Evolutionary conservation across 2,113 vertebrate genomes (phyloP).

Genomic region (Melanocharis versteri): DNA sequence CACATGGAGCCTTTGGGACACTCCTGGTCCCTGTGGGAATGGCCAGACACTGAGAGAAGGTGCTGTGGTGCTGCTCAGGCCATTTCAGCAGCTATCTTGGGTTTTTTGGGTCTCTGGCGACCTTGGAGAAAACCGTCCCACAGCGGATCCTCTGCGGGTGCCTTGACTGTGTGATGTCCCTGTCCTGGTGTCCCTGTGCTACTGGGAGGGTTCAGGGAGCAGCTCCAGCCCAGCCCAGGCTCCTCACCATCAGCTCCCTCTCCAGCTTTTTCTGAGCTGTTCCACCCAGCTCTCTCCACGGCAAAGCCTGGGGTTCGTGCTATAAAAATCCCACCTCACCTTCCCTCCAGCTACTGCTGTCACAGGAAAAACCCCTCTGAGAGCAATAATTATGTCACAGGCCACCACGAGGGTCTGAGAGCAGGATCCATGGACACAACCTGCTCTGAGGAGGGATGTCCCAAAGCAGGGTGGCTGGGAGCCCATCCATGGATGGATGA

Average conservation of each 20-base stretch:
- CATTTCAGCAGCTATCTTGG: neutral
- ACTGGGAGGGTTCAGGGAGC: neutral
- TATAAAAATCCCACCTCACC: neutral
- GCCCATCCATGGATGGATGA: neutral
- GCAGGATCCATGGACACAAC: neutral
- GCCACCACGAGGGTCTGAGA: fast-evolving
- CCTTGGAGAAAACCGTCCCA: neutral
- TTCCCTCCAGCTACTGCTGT: neutral
- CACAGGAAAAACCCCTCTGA: neutral
- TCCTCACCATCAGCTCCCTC: neutral
- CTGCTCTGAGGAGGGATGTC: neutral
- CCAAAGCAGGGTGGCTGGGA: neutral
- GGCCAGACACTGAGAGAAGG: neutral
- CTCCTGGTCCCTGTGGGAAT: neutral
- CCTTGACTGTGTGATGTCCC: neutral
- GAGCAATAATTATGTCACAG: neutral
- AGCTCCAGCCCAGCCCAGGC: neutral
- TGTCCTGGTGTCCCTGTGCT: neutral
- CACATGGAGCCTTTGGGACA: neutral
- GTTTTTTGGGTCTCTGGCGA: neutral
- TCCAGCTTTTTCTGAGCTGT: neutral
- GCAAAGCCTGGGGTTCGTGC: neutral
- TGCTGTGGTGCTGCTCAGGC: neutral
- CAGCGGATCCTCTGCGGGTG: neutral
- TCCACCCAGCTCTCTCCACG: neutral